Base-by-base conservation (phyloP, 2,888 invertebrate genomes). In the Phalangium opilio region DNA sequence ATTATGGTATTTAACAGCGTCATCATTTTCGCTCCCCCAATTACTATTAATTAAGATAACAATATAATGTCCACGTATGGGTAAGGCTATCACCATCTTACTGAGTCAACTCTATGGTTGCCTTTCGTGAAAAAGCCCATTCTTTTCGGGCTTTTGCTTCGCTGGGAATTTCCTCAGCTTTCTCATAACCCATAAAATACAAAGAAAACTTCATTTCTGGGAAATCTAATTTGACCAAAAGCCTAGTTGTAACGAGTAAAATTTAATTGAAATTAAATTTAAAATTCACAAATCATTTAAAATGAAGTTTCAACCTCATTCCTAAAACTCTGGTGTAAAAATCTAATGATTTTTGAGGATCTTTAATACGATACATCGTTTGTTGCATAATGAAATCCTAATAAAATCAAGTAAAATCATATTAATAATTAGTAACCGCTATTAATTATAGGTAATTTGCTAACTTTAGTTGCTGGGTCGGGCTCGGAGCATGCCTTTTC, bases 301-400 rank as follows among this genome's bases (percentile, higher is more conserved):
- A 8, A 52, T 48, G 11, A 3, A 38, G 39, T 38, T 15, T 47
- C 21, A 33, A n/a, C 11, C 78, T 79, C 91, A 93, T 93, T 5
- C 93, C 93, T 1, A 95, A 70, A 0, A 91, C 81, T 44, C 81
- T 77, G 0, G 87, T 83, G 68, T 93, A 93, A 66, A 95, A 93
- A 1, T 87, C 83, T 41, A 95, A 67, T 0, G 86, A 83, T 55
- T 76, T 77, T 52, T 77, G 75, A 0, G 91, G 91, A 64, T 95
- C 90, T 64, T 91, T 93, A 53, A 93, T 87, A 33, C 93, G 76
- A 64, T 83, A 83, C 93, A 95, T 95, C 0, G 91, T 93, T 73
- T 95, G 93, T 71, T 93, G 91, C 69, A 93, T 83, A 57, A 91
- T 75, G 65, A 84, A 93, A 49, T 84, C 85, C 82, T 86, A 20